Conservation (phyloP, 2,797 vertebrate genomes). For the Hylomyscus alleni region DNA sequence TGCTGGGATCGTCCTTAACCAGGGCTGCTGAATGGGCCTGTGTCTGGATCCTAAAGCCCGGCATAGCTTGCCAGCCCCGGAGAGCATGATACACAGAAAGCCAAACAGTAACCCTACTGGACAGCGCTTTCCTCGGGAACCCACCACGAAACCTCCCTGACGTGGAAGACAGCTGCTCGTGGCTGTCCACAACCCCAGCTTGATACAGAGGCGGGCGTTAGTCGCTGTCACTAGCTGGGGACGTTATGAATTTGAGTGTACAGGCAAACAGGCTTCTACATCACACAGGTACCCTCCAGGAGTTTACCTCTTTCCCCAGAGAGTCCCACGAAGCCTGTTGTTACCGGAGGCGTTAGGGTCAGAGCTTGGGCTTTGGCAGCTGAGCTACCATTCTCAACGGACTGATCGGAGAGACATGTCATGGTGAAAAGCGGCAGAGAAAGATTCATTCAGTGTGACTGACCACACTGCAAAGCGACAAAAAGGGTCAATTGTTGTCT, state of each 20-base stretch:
- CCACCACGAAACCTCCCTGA: not conserved
- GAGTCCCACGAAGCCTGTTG: not conserved
- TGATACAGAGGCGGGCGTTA: accelerated
- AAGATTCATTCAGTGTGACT: too few relatives aligned
- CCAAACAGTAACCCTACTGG: not conserved
- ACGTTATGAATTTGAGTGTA: not conserved
- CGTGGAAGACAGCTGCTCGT: accelerated
- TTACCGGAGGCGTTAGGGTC: not conserved
- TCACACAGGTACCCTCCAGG: accelerated
- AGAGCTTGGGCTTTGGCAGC: not conserved
- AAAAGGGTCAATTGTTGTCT: not conserved
- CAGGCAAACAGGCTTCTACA: not conserved
- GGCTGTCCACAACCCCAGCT: not conserved
- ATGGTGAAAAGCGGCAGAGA: not conserved
- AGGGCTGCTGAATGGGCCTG: not conserved
- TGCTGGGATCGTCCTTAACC: not conserved
- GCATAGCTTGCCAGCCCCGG: accelerated
- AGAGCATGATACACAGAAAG: not conserved
- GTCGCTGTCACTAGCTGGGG: not conserved
- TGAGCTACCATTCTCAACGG: not conserved
- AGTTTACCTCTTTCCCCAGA: not conserved
- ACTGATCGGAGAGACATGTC: not conserved
- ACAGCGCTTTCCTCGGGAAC: constrained; percentile 20
- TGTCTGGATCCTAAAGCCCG: not conserved
- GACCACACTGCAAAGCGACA: too few relatives aligned